A percentile compares a stretch with the other conserved stretches of the same genome.
phyloP scores from a whole-genome alignment of 2,888 invertebrate genomes.

The Conistra vaccinii region DNA sequence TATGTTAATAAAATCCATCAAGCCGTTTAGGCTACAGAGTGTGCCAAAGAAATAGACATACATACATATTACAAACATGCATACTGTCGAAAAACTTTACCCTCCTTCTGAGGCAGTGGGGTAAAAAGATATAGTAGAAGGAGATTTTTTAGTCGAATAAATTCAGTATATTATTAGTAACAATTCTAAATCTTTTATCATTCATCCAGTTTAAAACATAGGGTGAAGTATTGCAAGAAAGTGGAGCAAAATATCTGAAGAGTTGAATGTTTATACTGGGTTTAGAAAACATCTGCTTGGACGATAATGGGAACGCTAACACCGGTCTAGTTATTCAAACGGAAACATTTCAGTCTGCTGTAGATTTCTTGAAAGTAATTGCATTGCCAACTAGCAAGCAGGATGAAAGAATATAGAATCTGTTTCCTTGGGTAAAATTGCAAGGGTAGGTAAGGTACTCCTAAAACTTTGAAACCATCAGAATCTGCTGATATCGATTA shows the following conservation, averaged over 20 bases:
- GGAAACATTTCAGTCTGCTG: constrained; percentile 25
- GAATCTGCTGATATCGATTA: too few relatives aligned
- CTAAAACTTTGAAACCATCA: too few relatives aligned
- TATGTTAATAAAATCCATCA: too few relatives aligned
- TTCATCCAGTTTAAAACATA: constrained; percentile 11
- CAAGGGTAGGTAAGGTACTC: too few relatives aligned
- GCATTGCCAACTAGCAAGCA: constrained; percentile 13
- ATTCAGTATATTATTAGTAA: constrained; percentile 6
- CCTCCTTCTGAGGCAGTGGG: too few relatives aligned
- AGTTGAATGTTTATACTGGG: constrained; percentile 25
- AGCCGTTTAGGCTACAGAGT: too few relatives aligned
- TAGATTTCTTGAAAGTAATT: constrained; percentile 7
- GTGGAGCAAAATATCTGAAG: constrained; percentile 16
- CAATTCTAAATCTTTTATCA: neutral
- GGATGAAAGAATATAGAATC: too few relatives aligned
- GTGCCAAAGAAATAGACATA: too few relatives aligned
- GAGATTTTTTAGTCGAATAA: constrained; percentile 2
- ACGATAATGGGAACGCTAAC: constrained; percentile 37
- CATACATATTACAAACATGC: too few relatives aligned
- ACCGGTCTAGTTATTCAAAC: constrained; percentile 37
- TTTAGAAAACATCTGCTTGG: constrained; percentile 41
- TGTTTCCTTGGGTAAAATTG: too few relatives aligned
- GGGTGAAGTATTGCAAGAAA: constrained; percentile 17
- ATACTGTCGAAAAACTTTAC: too few relatives aligned
- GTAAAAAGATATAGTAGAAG: neutral